A percentile compares a stretch with the other conserved stretches of the same genome.
These are phyloP conservation scores for Eutrigla gurnardus DNA, from an alignment of 2,797 vertebrate species.

Conservation along the genomic window DNA sequence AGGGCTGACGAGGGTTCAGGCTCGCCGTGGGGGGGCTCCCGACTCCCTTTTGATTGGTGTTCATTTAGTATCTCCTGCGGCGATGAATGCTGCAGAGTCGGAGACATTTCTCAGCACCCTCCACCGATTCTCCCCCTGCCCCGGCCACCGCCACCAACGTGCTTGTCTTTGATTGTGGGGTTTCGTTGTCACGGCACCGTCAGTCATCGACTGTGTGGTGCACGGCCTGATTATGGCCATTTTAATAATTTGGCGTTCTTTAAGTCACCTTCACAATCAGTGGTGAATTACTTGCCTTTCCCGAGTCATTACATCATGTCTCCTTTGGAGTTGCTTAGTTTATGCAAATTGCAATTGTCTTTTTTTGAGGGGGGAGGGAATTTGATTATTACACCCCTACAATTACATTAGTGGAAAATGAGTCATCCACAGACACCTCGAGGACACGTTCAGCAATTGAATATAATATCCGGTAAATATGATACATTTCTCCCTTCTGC, in stretches of 20 bases:
- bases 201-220: constrained; percentile 33
- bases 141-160: constrained; percentile 16
- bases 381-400: constrained; percentile 38
- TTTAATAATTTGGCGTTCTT: constrained; percentile 67
- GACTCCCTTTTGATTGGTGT: constrained; percentile 67
- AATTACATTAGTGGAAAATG: constrained; percentile 35
- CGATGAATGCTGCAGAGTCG: constrained; percentile 42
- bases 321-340: constrained; percentile 36
- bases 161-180: constrained; percentile 38
- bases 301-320: constrained; percentile 52
- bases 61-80: constrained; percentile 67
- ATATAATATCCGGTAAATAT: not conserved
- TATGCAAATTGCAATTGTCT: constrained; percentile 56
- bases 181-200: constrained; percentile 28
- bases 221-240: constrained; percentile 53
- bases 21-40: constrained; percentile 19
- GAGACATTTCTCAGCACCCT: constrained; percentile 43
- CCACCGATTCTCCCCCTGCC: constrained; percentile 22
- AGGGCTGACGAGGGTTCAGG: constrained; percentile 49
- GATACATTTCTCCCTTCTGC: constrained; percentile 1
- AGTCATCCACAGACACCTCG: constrained; percentile 37
- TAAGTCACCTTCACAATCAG: constrained; percentile 70
- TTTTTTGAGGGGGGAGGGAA: not conserved
- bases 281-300: constrained; percentile 51
- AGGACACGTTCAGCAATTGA: constrained; percentile 36